Base-by-base conservation (phyloP, 2,797 vertebrate genomes). In the Helostoma temminkii region DNA sequence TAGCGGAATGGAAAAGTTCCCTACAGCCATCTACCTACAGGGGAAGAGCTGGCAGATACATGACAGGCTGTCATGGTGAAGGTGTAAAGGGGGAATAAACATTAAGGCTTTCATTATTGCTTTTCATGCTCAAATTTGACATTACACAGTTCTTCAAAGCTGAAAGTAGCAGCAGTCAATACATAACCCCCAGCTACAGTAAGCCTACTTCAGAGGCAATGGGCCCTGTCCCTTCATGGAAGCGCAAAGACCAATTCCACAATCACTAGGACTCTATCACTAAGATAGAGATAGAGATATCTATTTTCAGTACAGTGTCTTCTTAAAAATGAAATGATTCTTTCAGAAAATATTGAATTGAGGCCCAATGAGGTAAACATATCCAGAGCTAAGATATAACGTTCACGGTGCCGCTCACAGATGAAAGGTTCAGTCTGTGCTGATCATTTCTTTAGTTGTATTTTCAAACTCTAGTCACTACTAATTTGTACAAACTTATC, bases 391-490 rank as follows among this genome's bases (percentile, higher is more conserved):
- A n/a, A 58, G 45, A 61, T 52, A 57, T 69, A 53, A 65, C 50
- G 74, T 65, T 48, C 24, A 36, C 1, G 39, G 21, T 36, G 56
- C 46, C 26, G 30, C 39, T 34, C 47, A 22, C 28, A 59, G 54
- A 71, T 57, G 37, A 76, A 75, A 42, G 47, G 64, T 85, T 76
- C 52, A 66, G 41, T 57, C 28, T 45, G 48, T 9, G 16, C 74
- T 74, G 73, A 77, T 86, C 74, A 76, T 74, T 76, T 66, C 67
- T 47, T 45, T 87, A 87, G 89, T 84, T 88, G 73, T 91, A 84
- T 88, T 93, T 91, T 88, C 87, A 89, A 91, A 91, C 88, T 72
- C 68, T 63, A 88, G 91, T 92, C 91, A 79, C 76, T 66, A 86
- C 66, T 66, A 72, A 88, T 91, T 88, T 86, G 55, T 58, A 63